Evolutionary conservation across 2,888 invertebrate genomes (phyloP), one percentile per base, ranked within the genome.

Genomic region (Zygaena filipendulae): DNA sequence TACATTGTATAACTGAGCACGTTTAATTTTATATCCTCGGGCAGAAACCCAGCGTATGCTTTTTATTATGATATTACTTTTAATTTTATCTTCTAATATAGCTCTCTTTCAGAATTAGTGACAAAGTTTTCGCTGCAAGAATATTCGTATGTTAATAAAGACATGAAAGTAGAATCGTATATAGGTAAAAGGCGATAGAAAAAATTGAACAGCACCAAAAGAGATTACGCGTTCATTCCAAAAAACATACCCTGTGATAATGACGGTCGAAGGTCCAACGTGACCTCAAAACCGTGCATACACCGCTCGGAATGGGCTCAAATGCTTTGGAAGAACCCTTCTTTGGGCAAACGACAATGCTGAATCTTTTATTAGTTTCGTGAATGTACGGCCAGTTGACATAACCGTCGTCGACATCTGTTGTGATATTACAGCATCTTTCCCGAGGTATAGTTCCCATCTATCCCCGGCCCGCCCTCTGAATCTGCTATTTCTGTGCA

Each of bases 341-440:
- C 63, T 61, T 60, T 52, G 58, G 54, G 43, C 53, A 59, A 70
- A 70, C 70, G 71, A 63, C 67, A 66, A 64, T 67, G 68, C 70
- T 77, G 77, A 75, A 74, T 77, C 72, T 77, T 75, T 75, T 79
- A 79, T 77, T 75, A 72, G 72, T 69, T 72, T 62, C 50, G 69
- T 66, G 68, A 74, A 74, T 71, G 69, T 66, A 67, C 61, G 70
- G 60, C 64, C 66, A 68, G 72, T 70, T 71, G 74, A 70, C 70
- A 69, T 77, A 72, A 74, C 68, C 67, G 70, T 72, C 70, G 60
- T 49, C 57, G 61, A 69, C 75, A 79, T 74, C 71, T 77, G 77
- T 72, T 74, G 64, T 69, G 61, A 71, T 77, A 79, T 74, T 71
- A 63, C 66, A 58, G 70, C 61, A 63, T 70, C 61, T 63, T 61